Base-by-base conservation (phyloP, 2,113 vertebrate species). In the Dipodomys ordii region DNA sequence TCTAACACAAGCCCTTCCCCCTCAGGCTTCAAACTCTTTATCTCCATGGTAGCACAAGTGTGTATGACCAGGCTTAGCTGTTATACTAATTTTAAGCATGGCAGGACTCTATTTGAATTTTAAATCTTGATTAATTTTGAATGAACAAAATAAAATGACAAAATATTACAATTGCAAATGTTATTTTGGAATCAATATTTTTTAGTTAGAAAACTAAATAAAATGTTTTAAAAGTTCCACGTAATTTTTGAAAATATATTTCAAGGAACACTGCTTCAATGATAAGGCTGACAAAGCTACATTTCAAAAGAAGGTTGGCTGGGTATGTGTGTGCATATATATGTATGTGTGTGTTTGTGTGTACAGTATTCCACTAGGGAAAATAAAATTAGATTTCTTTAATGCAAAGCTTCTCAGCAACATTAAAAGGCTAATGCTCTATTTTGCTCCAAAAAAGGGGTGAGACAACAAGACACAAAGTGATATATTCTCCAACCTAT, bases 61-160 rank as follows among this genome's bases (percentile, higher is more conserved):
- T 60, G 1, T 18, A 60, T 18, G 11, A 60, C 57, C 57, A 60
- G 12, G 18, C 11, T 18, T 18, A 60, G 57, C 57, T 7, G 27
- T 49, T 49, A 77, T 57, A 77, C 15, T 90, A 60, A 73, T 83
- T 90, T 91, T 77, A 93, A 94, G 68, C 62, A 92, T 15, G 10
- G 30, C 46, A 94, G 35, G 32, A 79, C 87, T 32, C 44, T 84
- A 80, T 32, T 7, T 83, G 53, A 90, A 92, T 87, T 62, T 22
- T 28, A 95, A 71, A 88, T 93, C 27, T 30, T 93, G 35, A 93
- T 85, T 65, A 90, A 60, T 95, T 85, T 18, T 92, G 49, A 94
- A 92, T 77, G 71, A 73, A 49, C 9, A 67, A 83, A 39, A 44
- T 60, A 7, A 76, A 44, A 32, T 28, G 32, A 72, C 2, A 46